phyloP scores from a whole-genome alignment of 2,888 invertebrate species.

The Cosmia pyralina region DNA sequence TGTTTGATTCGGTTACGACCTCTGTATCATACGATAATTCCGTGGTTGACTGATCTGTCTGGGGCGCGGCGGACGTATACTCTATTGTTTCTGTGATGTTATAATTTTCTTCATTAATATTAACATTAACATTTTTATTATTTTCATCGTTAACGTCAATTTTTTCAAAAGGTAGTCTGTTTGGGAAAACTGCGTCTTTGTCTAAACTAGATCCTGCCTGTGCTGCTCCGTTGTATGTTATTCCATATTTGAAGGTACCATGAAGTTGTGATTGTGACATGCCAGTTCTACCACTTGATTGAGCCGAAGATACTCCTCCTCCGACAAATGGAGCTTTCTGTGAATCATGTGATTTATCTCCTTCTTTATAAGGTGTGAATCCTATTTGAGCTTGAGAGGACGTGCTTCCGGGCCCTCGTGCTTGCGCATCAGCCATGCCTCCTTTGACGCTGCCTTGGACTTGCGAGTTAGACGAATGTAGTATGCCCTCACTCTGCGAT shows the following conservation, averaged over 20 bases:
- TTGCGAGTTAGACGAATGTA: conserved; percentile 94
- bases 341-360: conserved; percentile 87
- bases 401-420: conserved; percentile 95
- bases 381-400: conserved; percentile 97
- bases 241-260: conserved; percentile 94
- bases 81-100: conserved; percentile 64
- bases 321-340: conserved; percentile 92
- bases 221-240: conserved; percentile 94
- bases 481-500: conserved; percentile 93
- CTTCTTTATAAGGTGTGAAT: conserved; percentile 93
- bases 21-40: conserved; percentile 63
- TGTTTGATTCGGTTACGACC: conserved; percentile 62
- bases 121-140: conserved; percentile 84
- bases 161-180: conserved; percentile 83
- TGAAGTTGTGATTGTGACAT: conserved; percentile 96
- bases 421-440: conserved; percentile 96
- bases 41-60: conserved; percentile 58
- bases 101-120: conserved; percentile 72
- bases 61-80: conserved; percentile 49
- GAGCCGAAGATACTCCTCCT: conserved; percentile 94
- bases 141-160: conserved; percentile 85
- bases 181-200: conserved; percentile 87
- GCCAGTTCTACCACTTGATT: conserved; percentile 93
- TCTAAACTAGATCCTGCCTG: conserved; percentile 94
- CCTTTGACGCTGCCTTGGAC: conserved; percentile 95